Evolutionary conservation across 2,888 invertebrate genomes (phyloP).

Genomic region (Drosophila neotestacea): DNA sequence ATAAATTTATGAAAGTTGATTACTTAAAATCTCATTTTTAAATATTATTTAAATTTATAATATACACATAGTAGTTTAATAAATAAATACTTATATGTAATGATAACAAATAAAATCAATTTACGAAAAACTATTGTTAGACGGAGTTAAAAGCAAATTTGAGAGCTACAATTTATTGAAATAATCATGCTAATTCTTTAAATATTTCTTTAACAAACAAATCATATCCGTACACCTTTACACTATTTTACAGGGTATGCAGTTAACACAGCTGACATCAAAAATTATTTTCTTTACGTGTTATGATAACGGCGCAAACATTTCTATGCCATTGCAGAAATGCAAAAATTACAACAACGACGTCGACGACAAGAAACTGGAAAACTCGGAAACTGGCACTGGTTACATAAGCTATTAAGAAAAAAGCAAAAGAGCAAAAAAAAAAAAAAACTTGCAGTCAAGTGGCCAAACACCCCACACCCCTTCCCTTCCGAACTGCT

Average conservation of each 20-base stretch:
- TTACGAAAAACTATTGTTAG: background rate
- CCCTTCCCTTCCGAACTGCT: background rate
- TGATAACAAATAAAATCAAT: background rate
- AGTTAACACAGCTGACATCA: background rate
- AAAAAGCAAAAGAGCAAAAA: background rate
- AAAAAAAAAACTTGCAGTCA: slow-evolving; percentile 19
- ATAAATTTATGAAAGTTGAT: too few species aligned
- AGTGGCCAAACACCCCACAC: slow-evolving; percentile 17
- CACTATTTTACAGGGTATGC: slow-evolving; percentile 5
- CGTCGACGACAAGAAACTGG: slow-evolving; percentile 9
- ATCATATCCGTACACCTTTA: background rate
- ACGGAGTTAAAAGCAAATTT: background rate
- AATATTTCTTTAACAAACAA: too few species aligned
- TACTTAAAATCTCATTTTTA: too few species aligned
- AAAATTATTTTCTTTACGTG: slow-evolving; percentile 1
- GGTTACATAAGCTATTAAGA: slow-evolving; percentile 31
- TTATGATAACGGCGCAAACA: slow-evolving; percentile 29
- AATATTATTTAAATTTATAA: too few species aligned
- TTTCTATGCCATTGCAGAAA: slow-evolving; percentile 27
- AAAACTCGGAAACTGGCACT: slow-evolving; percentile 16
- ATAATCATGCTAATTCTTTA: too few species aligned
- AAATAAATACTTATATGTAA: background rate
- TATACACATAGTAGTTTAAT: too few species aligned
- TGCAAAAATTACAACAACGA: slow-evolving; percentile 12
- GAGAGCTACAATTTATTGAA: too few species aligned